Evolutionary conservation across 2,797 vertebrate species (phyloP).

Genomic region (Danio kyathit): DNA sequence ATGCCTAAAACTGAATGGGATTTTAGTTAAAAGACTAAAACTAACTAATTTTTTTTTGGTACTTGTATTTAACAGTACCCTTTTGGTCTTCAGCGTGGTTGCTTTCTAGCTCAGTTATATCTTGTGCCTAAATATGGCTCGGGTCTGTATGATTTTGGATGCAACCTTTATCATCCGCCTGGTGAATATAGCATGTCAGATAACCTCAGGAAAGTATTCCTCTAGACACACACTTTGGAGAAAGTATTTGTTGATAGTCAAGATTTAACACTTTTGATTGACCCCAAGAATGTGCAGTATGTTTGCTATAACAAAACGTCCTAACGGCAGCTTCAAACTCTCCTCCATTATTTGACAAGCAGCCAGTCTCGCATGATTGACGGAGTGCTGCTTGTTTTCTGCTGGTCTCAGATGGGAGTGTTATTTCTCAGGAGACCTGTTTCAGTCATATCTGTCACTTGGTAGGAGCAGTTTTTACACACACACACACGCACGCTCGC

Average conservation of each 20-base stretch:
- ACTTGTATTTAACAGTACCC: neutral
- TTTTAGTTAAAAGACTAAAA: no score
- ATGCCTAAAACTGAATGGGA: no score
- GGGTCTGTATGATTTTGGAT: no score
- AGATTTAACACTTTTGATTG: no score
- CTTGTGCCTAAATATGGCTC: no score
- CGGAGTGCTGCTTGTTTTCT: neutral
- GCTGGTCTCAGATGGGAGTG: neutral
- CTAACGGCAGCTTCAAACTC: neutral
- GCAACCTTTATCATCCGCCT: neutral
- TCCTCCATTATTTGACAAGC: neutral
- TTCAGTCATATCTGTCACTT: neutral
- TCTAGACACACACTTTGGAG: neutral
- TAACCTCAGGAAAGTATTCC: no score
- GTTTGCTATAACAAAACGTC: neutral
- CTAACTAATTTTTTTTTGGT: no score
- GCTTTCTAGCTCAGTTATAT: neutral
- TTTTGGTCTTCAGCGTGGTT: neutral
- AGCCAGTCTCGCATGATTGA: neutral
- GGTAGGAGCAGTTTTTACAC: no score
- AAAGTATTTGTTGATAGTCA: no score
- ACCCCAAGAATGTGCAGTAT: neutral
- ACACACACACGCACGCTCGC: no score
- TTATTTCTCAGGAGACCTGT: neutral
- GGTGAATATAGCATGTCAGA: neutral